These are phyloP conservation scores for Sylvia borin DNA, from an alignment of 2,797 vertebrate species.

Conservation along the genomic window DNA sequence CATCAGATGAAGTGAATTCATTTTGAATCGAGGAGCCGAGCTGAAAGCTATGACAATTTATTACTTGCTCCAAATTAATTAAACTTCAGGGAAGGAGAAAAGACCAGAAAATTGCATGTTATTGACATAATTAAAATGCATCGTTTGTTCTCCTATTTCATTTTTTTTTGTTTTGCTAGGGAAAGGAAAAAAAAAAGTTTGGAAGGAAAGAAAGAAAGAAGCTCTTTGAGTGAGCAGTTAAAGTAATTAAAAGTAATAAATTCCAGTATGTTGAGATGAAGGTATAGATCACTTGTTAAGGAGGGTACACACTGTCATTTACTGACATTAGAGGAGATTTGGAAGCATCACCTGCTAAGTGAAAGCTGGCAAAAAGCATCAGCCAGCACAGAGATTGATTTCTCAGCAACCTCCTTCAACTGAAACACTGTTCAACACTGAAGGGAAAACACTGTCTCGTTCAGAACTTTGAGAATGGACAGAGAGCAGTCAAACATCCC, in stretches of 20 bases:
- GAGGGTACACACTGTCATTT: not conserved
- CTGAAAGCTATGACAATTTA: slow-evolving; percentile 37
- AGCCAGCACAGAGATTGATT: slow-evolving; percentile 5
- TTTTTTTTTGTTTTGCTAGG: slow-evolving; percentile 27
- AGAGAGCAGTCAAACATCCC: not conserved
- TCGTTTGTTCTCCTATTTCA: not conserved
- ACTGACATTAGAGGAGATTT: not conserved
- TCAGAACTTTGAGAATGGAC: not conserved
- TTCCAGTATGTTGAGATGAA: not conserved
- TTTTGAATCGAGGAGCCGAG: slow-evolving; percentile 8
- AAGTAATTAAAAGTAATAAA: slow-evolving; percentile 54
- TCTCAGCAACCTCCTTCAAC: not conserved
- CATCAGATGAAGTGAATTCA: not conserved
- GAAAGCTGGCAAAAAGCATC: slow-evolving; percentile 9
- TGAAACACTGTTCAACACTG: not conserved
- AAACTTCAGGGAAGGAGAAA: slow-evolving; percentile 38
- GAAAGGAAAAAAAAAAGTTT: not conserved
- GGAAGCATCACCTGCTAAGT: not conserved
- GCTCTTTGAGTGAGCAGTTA: not conserved
- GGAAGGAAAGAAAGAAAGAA: not conserved
- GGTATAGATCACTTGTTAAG: slow-evolving; percentile 24
- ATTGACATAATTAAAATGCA: slow-evolving; percentile 55
- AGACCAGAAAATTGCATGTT: slow-evolving; percentile 39
- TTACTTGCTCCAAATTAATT: slow-evolving; percentile 61
- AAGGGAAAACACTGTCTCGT: not conserved